These are phyloP conservation scores for Lepus europaeus DNA, from an alignment of 2,113 vertebrate species.

Conservation along the genomic window DNA sequence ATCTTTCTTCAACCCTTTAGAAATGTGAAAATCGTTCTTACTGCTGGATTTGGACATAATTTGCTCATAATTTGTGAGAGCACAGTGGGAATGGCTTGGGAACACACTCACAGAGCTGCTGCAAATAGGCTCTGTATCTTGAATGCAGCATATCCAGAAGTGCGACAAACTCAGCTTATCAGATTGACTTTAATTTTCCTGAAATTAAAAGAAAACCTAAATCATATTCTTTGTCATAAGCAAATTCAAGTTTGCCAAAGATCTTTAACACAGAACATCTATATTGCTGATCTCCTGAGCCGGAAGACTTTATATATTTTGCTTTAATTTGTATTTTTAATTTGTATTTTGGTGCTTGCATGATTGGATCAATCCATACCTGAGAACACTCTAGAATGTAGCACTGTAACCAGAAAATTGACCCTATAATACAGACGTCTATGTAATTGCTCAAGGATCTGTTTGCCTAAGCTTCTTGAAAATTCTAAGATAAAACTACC, in stretches of 20 bases:
- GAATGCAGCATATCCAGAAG: neutral
- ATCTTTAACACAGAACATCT: constrained; percentile 33
- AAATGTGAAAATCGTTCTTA: neutral
- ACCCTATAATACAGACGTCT: neutral
- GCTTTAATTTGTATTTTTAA: neutral
- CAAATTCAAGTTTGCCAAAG: neutral
- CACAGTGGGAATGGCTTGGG: too few species aligned
- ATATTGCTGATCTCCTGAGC: neutral
- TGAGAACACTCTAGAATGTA: constrained; percentile 16
- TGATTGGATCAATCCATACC: neutral
- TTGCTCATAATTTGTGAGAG: neutral
- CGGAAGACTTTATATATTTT: neutral
- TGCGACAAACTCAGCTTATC: neutral
- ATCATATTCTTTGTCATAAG: neutral
- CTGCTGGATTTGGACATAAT: neutral
- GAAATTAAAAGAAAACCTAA: neutral
- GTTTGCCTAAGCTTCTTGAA: neutral
- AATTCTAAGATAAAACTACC: neutral
- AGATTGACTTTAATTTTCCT: neutral
- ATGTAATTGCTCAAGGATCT: neutral
- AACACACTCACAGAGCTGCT: neutral
- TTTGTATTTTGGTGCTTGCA: neutral
- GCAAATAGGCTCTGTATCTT: neutral
- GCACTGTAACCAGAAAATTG: neutral
- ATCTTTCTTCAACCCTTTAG: neutral